Evolutionary conservation across 2,888 invertebrate genomes (phyloP).

Genomic region (Caenorhabditis plicata): DNA sequence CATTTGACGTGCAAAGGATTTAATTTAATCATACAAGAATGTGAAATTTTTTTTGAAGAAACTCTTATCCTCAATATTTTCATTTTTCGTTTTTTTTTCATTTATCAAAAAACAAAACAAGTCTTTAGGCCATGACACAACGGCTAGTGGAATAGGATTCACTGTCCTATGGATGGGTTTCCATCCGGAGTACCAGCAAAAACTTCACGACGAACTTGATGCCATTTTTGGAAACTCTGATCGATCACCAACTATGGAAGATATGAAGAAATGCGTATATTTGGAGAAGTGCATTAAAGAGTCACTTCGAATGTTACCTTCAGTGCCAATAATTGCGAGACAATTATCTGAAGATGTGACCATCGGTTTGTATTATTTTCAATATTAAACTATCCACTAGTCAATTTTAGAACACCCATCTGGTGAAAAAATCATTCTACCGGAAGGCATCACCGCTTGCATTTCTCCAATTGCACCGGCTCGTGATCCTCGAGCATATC

Average conservation of each 20-base stretch:
- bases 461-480: conserved; percentile 63
- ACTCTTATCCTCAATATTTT: no score
- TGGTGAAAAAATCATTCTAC: conserved; percentile 39
- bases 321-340: conserved; percentile 43
- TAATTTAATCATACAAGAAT: no score
- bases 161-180: conserved; percentile 66
- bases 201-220: conserved; percentile 44
- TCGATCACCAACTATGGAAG: conserved; percentile 63
- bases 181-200: conserved; percentile 65
- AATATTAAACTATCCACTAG: background rate
- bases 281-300: conserved; percentile 64
- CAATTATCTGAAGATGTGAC: conserved; percentile 35
- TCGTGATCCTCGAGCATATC: conserved; percentile 54
- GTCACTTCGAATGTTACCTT: conserved; percentile 39
- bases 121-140: conserved; percentile 66
- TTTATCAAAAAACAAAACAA: no score
- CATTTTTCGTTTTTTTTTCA: no score
- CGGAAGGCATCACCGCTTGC: conserved; percentile 62
- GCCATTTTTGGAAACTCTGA: conserved; percentile 8
- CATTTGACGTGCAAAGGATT: no score
- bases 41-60: no score
- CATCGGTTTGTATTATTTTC: conserved; percentile 19
- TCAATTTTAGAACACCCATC: conserved; percentile 23
- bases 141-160: conserved; percentile 67
- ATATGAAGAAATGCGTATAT: conserved; percentile 56